phyloP scores from a whole-genome alignment of 2,797 vertebrate species.

The Toxotes lorentzi region DNA sequence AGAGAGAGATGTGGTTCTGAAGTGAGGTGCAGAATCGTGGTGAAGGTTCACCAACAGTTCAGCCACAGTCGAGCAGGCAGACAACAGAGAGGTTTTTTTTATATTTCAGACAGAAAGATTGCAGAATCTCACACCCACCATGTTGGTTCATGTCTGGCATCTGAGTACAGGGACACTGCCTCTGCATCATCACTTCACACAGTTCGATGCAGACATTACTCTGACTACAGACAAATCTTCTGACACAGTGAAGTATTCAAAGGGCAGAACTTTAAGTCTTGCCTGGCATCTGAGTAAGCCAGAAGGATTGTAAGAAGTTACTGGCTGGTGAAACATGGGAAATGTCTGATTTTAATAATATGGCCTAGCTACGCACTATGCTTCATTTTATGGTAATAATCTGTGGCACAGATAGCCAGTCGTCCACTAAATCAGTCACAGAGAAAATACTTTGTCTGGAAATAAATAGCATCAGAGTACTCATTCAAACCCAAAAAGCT shows the following conservation, averaged over 20 bases:
- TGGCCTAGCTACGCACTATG: not conserved
- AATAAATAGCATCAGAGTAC: not conserved
- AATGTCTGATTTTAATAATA: conserved; percentile 1
- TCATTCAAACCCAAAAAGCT: not conserved
- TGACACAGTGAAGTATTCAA: not conserved
- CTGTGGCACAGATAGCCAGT: not conserved
- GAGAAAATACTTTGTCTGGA: not conserved
- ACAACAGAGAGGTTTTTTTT: not conserved
- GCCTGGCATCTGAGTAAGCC: not conserved
- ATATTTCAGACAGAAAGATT: not conserved
- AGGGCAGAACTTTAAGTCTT: not conserved
- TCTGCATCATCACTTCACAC: not conserved
- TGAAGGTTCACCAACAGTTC: conserved; percentile 17
- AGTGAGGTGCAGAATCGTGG: not conserved
- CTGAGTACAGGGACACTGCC: not conserved
- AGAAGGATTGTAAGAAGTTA: not conserved
- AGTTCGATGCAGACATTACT: not conserved
- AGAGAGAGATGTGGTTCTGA: conserved; percentile 1
- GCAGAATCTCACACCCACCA: conserved; percentile 11
- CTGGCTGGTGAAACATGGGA: not conserved
- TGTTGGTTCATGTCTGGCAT: conserved; percentile 8
- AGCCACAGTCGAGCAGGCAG: conserved; percentile 1
- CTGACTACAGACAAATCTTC: conserved; percentile 1
- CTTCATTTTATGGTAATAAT: conserved; percentile 1
- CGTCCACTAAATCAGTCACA: not conserved